Percentiles rank a stretch among this genome's conserved stretches.
These are phyloP conservation scores for Heterocephalus glaber DNA, from an alignment of 2,113 vertebrate genomes.

Conservation along the genomic window DNA sequence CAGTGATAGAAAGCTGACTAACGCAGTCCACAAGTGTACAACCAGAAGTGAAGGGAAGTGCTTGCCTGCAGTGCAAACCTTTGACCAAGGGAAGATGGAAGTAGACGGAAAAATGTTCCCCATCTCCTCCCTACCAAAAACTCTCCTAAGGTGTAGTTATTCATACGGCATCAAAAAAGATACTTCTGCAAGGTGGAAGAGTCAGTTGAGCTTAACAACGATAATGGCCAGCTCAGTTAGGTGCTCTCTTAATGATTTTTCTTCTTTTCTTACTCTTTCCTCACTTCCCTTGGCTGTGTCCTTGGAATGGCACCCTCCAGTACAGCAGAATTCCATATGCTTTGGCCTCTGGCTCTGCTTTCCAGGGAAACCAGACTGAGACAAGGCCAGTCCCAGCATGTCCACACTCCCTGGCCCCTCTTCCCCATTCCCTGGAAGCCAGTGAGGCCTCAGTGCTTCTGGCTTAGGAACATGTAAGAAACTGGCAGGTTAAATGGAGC, in stretches of 20 bases:
- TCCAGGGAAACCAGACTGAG: neutral
- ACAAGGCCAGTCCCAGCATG: neutral
- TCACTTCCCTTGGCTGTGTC: neutral
- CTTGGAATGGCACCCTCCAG: neutral
- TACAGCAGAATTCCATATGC: no score
- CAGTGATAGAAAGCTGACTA: neutral
- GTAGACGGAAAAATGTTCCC: neutral
- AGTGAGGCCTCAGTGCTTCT: neutral
- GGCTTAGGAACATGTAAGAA: neutral
- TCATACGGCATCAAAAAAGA: neutral
- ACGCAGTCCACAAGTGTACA: neutral
- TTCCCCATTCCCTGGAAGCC: neutral
- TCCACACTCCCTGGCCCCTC: rapidly evolving
- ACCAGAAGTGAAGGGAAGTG: neutral
- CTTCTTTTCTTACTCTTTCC: neutral
- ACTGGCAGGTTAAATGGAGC: neutral
- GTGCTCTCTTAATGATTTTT: neutral
- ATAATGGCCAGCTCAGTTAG: no score
- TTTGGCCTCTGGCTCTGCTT: neutral
- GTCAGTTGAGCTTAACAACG: neutral
- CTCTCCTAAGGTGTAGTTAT: neutral
- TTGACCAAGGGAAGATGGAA: neutral
- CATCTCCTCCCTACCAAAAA: neutral
- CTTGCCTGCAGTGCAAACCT: no score
- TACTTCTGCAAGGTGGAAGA: neutral